These are phyloP conservation scores for Octonoba sinensis DNA, from an alignment of 2,888 invertebrate species.

Conservation along the genomic window DNA sequence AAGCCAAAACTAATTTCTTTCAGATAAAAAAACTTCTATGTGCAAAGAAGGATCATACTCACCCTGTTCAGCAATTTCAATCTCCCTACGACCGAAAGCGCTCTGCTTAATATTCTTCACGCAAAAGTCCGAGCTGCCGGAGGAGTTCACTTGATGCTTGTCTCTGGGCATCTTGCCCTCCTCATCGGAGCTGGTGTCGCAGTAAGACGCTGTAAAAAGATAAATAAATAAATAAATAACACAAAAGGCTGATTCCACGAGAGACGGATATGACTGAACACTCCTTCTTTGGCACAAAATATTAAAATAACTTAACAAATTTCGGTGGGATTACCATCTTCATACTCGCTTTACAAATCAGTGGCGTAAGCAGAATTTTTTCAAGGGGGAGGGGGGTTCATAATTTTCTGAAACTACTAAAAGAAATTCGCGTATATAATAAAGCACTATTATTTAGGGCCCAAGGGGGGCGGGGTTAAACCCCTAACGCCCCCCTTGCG, in stretches of 20 bases:
- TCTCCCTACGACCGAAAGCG: constrained; percentile 94
- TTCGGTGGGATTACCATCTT: no score
- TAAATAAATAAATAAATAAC: background rate
- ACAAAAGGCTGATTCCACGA: no score
- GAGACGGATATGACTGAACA: background rate
- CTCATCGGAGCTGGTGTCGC: constrained; percentile 91
- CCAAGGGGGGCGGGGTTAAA: no score
- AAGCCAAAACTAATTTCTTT: no score
- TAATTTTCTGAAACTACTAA: no score
- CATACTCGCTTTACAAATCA: background rate
- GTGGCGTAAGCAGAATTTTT: no score
- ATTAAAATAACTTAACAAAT: no score
- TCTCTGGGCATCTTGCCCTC: constrained; percentile 94
- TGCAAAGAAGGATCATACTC: constrained; percentile 36
- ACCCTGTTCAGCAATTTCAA: constrained; percentile 97
- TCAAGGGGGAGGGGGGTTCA: no score
- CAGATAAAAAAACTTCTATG: no score
- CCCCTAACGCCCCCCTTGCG: no score
- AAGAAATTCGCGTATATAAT: no score
- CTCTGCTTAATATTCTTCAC: constrained; percentile 93
- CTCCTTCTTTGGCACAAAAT: background rate
- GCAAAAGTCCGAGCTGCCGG: constrained; percentile 90
- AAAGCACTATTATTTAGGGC: no score
- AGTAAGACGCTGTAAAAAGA: constrained; percentile 75
- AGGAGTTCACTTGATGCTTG: constrained; percentile 87